These are phyloP conservation scores for Dendropsophus ebraccatus DNA, from an alignment of 2,113 vertebrate genomes.

Conservation along the genomic window DNA sequence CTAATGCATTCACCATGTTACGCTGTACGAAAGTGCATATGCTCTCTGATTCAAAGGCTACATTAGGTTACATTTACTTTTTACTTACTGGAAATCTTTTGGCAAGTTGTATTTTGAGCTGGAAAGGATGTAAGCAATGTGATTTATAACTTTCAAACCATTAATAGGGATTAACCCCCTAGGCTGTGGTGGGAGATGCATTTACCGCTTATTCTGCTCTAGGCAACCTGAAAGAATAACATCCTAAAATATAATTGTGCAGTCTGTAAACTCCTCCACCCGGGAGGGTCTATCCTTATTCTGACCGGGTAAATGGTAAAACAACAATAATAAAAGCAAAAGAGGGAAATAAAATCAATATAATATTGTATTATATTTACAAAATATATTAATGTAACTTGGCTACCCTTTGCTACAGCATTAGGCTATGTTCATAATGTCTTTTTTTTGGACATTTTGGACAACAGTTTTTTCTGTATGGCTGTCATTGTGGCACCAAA, in stretches of 20 bases:
- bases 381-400: not conserved
- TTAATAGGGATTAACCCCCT: slow-evolving; percentile 51
- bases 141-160: slow-evolving; percentile 65
- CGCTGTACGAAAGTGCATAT: slow-evolving; percentile 38
- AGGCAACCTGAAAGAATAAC: not conserved
- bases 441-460: too few relatives aligned
- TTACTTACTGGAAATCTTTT: slow-evolving; percentile 70
- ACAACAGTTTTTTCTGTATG: too few relatives aligned
- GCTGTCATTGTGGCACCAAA: too few relatives aligned
- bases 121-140: slow-evolving; percentile 62
- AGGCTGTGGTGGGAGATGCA: slow-evolving; percentile 41
- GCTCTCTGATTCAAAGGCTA: slow-evolving; percentile 57
- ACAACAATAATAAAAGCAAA: not conserved
- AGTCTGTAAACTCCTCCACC: not conserved
- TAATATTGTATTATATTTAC: not conserved
- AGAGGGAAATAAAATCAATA: not conserved
- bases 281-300: too few relatives aligned
- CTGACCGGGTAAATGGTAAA: not conserved
- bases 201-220: not conserved
- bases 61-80: slow-evolving; percentile 61
- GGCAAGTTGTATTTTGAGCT: slow-evolving; percentile 45
- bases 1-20: slow-evolving; percentile 45
- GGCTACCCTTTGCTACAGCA: too few relatives aligned
- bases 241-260: not conserved
- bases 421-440: too few relatives aligned